Percentiles rank a stretch among this genome's conserved stretches.
phyloP scores from a whole-genome alignment of 1,140 invertebrate species.

The Ditylenchus dipsaci region DNA sequence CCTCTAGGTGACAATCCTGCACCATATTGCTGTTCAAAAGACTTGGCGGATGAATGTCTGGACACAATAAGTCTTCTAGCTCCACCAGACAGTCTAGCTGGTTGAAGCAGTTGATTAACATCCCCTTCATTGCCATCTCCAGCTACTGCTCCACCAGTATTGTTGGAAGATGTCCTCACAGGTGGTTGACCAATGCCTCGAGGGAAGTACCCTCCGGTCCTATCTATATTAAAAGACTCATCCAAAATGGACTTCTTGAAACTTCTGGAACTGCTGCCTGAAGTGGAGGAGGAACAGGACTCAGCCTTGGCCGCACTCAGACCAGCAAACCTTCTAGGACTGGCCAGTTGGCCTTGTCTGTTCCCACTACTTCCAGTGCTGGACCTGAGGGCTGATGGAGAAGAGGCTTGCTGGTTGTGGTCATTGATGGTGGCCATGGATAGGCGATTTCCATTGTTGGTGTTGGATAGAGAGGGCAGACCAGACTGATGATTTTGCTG shows the following conservation, averaged over 20 bases:
- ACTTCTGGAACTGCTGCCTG: not conserved
- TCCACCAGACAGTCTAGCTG: not conserved
- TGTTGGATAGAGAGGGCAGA: conserved; percentile 61
- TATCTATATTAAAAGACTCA: not conserved
- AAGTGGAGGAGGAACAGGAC: not conserved
- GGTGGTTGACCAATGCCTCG: no score
- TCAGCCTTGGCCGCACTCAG: not conserved
- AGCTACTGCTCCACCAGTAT: not conserved
- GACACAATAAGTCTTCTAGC: not conserved
- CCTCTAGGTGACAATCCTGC: not conserved
- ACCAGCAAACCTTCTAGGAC: not conserved
- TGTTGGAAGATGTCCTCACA: not conserved
- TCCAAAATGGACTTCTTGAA: not conserved
- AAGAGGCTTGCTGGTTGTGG: conserved; percentile 48
- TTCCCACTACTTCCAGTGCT: not conserved
- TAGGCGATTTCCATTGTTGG: conserved; percentile 19
- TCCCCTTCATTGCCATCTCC: not conserved
- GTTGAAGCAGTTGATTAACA: not conserved
- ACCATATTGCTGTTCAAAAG: not conserved
- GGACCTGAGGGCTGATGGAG: not conserved
- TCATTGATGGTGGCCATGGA: conserved; percentile 33
- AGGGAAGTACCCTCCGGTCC: not conserved
- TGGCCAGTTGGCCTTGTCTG: not conserved
- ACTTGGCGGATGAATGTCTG: not conserved
- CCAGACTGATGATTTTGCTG: conserved; percentile 59